phyloP scores from a whole-genome alignment of 2,888 invertebrate species.

The Aleiodes testaceus region DNA sequence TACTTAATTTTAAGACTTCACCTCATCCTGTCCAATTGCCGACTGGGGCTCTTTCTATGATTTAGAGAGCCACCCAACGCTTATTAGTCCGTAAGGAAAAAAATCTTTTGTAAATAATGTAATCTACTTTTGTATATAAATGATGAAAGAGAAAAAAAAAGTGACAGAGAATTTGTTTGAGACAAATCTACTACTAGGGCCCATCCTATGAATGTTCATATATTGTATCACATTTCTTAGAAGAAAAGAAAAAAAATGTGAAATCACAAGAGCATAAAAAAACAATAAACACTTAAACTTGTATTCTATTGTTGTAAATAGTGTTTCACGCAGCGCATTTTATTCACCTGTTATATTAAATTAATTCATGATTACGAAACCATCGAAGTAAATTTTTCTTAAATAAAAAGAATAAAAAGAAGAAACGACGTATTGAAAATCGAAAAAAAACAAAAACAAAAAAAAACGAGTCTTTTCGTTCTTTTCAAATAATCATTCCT shows the following conservation, averaged over 20 bases:
- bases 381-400: constrained; percentile 31
- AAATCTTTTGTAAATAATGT: constrained; percentile 70
- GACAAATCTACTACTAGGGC: constrained; percentile 32
- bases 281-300: constrained; percentile 19
- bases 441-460: background rate
- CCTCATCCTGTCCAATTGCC: constrained; percentile 33
- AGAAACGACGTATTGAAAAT: constrained; percentile 20
- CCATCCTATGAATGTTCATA: constrained; percentile 31
- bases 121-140: constrained; percentile 63
- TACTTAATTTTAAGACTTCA: background rate
- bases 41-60: constrained; percentile 41
- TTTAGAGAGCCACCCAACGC: constrained; percentile 66
- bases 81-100: constrained; percentile 68
- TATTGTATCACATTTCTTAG: constrained; percentile 45
- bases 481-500: constrained; percentile 23
- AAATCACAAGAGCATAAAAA: constrained; percentile 6
- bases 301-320: constrained; percentile 41
- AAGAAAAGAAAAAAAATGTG: constrained; percentile 42
- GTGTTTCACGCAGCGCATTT: constrained; percentile 38
- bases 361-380: constrained; percentile 30
- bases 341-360: constrained; percentile 35
- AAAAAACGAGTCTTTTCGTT: constrained; percentile 19
- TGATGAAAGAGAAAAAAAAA: constrained; percentile 20
- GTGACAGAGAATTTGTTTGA: constrained; percentile 34
- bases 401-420: constrained; percentile 32